Evolutionary conservation across 2,113 vertebrate genomes (phyloP).

Genomic region (Albula glossodonta): DNA sequence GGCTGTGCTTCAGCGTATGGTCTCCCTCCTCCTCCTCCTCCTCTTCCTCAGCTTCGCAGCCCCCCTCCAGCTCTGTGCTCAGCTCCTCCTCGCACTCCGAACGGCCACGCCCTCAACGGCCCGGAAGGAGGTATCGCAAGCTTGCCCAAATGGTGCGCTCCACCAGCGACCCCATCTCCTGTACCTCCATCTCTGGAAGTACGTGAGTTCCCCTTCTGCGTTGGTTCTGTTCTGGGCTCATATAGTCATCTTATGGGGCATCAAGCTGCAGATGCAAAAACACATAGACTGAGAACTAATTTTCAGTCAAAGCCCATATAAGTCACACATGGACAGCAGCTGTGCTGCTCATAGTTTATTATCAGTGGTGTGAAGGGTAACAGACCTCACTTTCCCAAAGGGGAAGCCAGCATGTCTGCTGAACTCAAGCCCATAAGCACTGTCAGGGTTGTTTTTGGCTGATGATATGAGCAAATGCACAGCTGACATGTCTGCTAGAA

Average conservation of each 20-base stretch:
- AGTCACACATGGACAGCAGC: neutral
- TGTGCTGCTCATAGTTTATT: neutral
- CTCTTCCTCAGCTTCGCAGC: conserved; percentile 45
- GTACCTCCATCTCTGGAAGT: conserved; percentile 76
- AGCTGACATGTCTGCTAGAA: neutral
- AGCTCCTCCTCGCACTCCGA: conserved; percentile 48
- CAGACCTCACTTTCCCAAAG: neutral
- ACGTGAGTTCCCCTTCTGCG: conserved; percentile 32
- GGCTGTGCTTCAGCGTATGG: conserved; percentile 78
- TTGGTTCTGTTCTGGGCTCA: neutral
- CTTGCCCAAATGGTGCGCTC: conserved; percentile 81
- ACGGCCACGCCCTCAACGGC: conserved; percentile 53
- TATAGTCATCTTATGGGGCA: neutral
- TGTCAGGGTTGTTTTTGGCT: neutral
- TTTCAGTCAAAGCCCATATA: neutral
- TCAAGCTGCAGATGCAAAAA: neutral
- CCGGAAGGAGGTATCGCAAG: conserved; percentile 51
- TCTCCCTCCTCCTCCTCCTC: conserved; percentile 55
- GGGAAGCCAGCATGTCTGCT: neutral
- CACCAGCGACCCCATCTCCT: conserved; percentile 87
- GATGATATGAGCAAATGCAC: neutral
- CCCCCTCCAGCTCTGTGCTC: conserved; percentile 61
- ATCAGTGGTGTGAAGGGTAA: neutral
- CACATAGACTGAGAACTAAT: neutral
- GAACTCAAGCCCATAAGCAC: neutral